Conservation (phyloP, 2,888 invertebrate species). For the Hypsopygia costalis region DNA sequence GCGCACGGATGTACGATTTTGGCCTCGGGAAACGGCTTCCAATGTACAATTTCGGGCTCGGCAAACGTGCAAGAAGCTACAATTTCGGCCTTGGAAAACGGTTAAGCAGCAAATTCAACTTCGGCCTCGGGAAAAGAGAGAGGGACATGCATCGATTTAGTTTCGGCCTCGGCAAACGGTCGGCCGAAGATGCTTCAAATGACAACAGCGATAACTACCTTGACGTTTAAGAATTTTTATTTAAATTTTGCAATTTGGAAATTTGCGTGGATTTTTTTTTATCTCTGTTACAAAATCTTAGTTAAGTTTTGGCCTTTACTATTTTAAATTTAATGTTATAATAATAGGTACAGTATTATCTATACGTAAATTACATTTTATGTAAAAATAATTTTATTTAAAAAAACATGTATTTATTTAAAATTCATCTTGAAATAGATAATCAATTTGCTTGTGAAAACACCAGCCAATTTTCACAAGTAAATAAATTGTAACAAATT, state of each 20-base stretch:
- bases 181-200: slow-evolving; percentile 40
- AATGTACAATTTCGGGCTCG: slow-evolving; percentile 73
- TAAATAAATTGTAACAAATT: slow-evolving; percentile 25
- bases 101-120: slow-evolving; percentile 71
- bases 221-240: slow-evolving; percentile 48
- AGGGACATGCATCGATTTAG: slow-evolving; percentile 72
- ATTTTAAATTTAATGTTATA: too few species aligned
- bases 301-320: too few species aligned
- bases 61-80: slow-evolving; percentile 69
- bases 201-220: slow-evolving; percentile 51
- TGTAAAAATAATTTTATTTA: too few species aligned
- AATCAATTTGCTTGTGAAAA: slow-evolving; percentile 51
- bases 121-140: slow-evolving; percentile 80
- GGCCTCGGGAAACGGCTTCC: slow-evolving; percentile 68
- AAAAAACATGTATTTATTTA: background rate
- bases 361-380: too few species aligned
- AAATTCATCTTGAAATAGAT: too few species aligned
- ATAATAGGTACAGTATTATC: too few species aligned
- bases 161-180: slow-evolving; percentile 80
- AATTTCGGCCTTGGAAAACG: slow-evolving; percentile 82
- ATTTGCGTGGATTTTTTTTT: slow-evolving; percentile 33
- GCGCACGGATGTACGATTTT: slow-evolving; percentile 63
- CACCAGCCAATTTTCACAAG: slow-evolving; percentile 62
- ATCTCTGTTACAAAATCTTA: slow-evolving; percentile 6
- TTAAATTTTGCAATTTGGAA: slow-evolving; percentile 25